These are phyloP conservation scores for Penaeus japonicus DNA, from an alignment of 1,140 invertebrate species.

Conservation along the genomic window DNA sequence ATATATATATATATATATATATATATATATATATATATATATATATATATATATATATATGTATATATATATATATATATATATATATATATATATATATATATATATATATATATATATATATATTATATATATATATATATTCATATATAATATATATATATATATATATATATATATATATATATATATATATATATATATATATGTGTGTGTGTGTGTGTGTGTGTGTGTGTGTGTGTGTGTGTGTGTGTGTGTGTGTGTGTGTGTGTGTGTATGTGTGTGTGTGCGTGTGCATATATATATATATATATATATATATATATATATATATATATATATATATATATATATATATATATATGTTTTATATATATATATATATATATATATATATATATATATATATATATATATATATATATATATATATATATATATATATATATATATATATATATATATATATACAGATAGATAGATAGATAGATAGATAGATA, in stretches of 20 bases:
- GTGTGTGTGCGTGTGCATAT: neutral
- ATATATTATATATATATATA: neutral
- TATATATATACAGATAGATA: no score
- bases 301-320: conserved; percentile 13
- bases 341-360: neutral
- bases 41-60: no score
- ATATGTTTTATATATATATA: no score
- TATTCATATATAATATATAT: neutral
- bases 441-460: no score
- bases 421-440: no score
- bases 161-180: conserved; percentile 8
- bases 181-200: neutral
- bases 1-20: no score
- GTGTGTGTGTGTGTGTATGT: neutral
- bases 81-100: no score
- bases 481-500: no score
- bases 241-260: neutral
- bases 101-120: neutral
- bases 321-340: conserved; percentile 13
- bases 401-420: no score
- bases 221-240: neutral
- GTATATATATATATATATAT: no score
- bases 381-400: no score
- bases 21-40: no score
- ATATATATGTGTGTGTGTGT: neutral